Base-by-base conservation (phyloP, 2,888 invertebrate genomes). In the Prenolepis imparis region DNA sequence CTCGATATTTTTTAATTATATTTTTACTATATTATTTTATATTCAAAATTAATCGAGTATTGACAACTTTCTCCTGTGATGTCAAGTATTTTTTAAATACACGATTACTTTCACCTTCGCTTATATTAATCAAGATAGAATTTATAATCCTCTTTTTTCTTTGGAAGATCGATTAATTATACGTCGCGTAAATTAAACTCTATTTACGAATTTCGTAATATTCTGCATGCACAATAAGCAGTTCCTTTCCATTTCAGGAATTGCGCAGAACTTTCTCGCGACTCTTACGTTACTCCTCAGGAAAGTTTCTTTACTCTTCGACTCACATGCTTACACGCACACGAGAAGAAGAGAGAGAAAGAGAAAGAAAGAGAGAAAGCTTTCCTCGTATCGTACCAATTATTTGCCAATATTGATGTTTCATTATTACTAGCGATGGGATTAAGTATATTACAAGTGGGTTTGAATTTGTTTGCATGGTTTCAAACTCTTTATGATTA, bases 391-490 rank as follows among this genome's bases (percentile, higher is more conserved):
- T 4, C 59, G 2, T 12, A 39, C 39, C 75, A 11, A 63, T 63
- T 75, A 48, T 75, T 73, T 32, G 48, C 28, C 18, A 4, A 44
- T 3, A 21, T 66, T 28, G 39, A 55, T 4, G n/a, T 66, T 55
- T 39, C 39, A 55, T 66, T 39, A 66, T 28, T 28, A 28, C 28
- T 28, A 28, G 28, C 28, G 28, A 28, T 28, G 28, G 3, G 28
- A 28, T 28, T 28, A 28, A 28, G 28, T 28, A 28, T 28, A 1
- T 28, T 28, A 28, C 3, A 28, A 28, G 28, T 28, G 1, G 28
- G 28, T 28, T 28, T 3, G 28, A 28, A 28, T 28, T 28, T 28
- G 28, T 28, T 28, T 28, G 28, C 28, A 28, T 28, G 28, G 28
- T 28, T 28, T 28, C 28, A 28, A 28, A 28, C 28, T 28, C 28